Evolutionary conservation across 2,113 vertebrate genomes (phyloP).

Genomic region (Kryptolebias marmoratus): DNA sequence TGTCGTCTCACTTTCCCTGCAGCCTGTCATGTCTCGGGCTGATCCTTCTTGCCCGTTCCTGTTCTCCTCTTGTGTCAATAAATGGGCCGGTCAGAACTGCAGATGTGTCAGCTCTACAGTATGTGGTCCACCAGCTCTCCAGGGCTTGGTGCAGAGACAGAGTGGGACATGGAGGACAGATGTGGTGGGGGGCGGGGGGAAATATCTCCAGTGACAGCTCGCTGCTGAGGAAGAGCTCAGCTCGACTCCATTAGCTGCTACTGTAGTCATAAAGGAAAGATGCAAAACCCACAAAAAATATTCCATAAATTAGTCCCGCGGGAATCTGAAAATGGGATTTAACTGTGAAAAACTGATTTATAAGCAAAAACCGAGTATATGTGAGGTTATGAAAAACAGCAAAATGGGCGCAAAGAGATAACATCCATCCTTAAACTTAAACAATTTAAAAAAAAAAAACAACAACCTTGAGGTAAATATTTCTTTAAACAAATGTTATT

Average conservation of each 20-base stretch:
- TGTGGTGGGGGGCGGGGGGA: not conserved
- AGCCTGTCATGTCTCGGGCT: not conserved
- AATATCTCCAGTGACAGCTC: constrained; percentile 55
- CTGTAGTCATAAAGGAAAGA: constrained; percentile 38
- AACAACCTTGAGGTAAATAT: constrained; percentile 5
- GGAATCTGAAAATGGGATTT: constrained; percentile 39
- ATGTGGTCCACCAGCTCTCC: constrained; percentile 42
- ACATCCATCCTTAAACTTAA: constrained; percentile 14
- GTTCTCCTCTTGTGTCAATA: constrained; percentile 46
- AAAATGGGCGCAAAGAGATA: constrained; percentile 5
- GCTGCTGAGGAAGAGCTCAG: constrained; percentile 29
- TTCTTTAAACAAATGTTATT: constrained; percentile 20
- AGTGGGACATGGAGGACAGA: constrained; percentile 36
- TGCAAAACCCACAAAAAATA: constrained; percentile 51
- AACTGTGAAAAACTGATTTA: constrained; percentile 17
- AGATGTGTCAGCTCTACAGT: constrained; percentile 51
- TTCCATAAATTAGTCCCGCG: constrained; percentile 49
- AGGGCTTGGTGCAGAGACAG: constrained; percentile 31
- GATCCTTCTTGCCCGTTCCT: constrained; percentile 26
- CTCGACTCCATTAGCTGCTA: constrained; percentile 23
- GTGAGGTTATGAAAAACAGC: constrained; percentile 1
- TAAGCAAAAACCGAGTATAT: constrained; percentile 11
- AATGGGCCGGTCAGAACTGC: constrained; percentile 38
- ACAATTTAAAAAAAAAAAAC: constrained; percentile 12
- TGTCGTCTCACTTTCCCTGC: constrained; percentile 20